Evolutionary conservation across 2,797 vertebrate species (phyloP).

Genomic region (Helarctos malayanus): DNA sequence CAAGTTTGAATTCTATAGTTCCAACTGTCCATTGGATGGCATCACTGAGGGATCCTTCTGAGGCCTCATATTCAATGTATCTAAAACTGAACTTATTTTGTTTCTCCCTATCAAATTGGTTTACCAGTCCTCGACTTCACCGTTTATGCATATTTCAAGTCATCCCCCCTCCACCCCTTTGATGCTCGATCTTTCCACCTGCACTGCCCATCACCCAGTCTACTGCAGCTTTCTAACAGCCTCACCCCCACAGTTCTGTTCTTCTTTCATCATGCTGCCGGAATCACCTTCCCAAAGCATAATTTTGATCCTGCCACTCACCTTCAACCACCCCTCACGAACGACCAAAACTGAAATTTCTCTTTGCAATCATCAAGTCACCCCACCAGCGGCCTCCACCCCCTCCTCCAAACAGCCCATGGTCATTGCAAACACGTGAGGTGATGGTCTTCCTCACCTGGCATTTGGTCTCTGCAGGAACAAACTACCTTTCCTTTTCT

Average conservation of each 20-base stretch:
- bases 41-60: not conserved
- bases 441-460: not conserved
- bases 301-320: not conserved
- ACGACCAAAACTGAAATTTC: not conserved
- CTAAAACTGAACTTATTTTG: not conserved
- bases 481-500: not conserved
- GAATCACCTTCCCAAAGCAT: not conserved
- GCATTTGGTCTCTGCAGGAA: not conserved
- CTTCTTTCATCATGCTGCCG: not conserved
- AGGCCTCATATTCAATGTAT: not conserved
- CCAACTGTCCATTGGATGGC: too few relatives aligned
- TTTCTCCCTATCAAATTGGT: not conserved
- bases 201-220: not conserved
- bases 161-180: not conserved
- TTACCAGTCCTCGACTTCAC: not conserved
- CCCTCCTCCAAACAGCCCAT: not conserved
- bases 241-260: not conserved
- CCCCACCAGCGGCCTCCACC: not conserved
- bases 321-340: not conserved
- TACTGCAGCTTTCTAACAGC: not conserved
- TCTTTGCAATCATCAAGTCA: not conserved
- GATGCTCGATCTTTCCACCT: not conserved
- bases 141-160: not conserved
- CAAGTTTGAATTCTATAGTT: not conserved
- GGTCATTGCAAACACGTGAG: not conserved